Base-by-base conservation (phyloP, 2,888 invertebrate species). In the Melieria crassipennis region DNA sequence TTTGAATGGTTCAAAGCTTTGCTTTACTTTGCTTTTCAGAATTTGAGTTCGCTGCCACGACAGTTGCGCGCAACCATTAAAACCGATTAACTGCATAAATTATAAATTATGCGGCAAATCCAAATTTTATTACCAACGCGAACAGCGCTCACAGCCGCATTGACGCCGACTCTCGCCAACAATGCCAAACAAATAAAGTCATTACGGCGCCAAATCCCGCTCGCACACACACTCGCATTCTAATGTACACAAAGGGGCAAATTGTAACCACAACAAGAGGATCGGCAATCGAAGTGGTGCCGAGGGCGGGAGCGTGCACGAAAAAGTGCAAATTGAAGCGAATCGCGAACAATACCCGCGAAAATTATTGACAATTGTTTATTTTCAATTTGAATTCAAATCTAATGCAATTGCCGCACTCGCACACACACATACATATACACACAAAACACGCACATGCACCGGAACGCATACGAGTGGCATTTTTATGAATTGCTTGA, bases 21-120 rank as follows among this genome's bases (percentile, higher is more conserved):
- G 30, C 30, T 30, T 50, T 50, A 50, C 3, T 30, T 30, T 30
- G 30, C 30, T 30, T 30, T 30, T 30, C 30, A 30, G 30, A 30
- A 30, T 30, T 30, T 30, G 30, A 30, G 30, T 30, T 30, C 30
- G 30, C 30, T 62, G 56, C 69, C 63, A 48, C 62, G 48, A n/a
- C 47, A 5, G 55, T 56, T 13, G n/a, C 9, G 52, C 6, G 52
- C 52, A 72, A 72, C 75, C 77, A 79, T 84, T 84, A 83, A 84
- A 84, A 81, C 79, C 82, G 84, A 84, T 84, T 84, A 84, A 84
- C 82, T 78, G 79, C 81, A 83, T 84, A 83, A 84, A 83, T 84
- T 84, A 83, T 84, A 83, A 84, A 83, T 84, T 84, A 83, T 84
- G 82, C 78, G 78, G 55, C 74, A 75, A 77, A 77, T 77, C 77